Conservation (phyloP, 2,888 invertebrate genomes). For the Mactromeris polynyma region DNA sequence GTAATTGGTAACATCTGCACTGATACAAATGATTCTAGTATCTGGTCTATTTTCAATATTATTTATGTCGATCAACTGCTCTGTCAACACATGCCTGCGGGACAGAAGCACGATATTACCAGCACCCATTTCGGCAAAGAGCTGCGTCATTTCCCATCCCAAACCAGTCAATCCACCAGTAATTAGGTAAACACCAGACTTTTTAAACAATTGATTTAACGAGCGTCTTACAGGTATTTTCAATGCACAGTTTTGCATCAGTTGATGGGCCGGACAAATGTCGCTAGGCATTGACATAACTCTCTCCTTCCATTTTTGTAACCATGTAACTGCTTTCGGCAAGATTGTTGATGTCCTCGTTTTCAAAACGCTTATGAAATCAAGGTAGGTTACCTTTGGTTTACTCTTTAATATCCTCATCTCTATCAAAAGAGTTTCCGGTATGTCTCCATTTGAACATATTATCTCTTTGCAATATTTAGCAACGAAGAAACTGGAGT, state of each 20-base stretch:
- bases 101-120: conserved; percentile 72
- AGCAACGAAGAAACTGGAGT: too few species aligned
- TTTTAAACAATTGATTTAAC: neutral
- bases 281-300: neutral
- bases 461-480: conserved; percentile 12
- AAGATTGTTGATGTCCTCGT: neutral
- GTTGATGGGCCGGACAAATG: too few species aligned
- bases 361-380: neutral
- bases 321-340: too few species aligned
- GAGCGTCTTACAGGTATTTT: neutral
- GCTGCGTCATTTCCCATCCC: too few species aligned
- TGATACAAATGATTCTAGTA: too few species aligned
- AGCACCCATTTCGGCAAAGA: too few species aligned
- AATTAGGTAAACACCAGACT: conserved; percentile 71
- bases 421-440: neutral
- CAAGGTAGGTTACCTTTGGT: neutral
- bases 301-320: too few species aligned
- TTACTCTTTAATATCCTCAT: neutral
- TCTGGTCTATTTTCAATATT: conserved; percentile 47
- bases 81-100: conserved; percentile 54
- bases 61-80: conserved; percentile 59
- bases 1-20: too few species aligned
- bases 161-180: conserved; percentile 76
- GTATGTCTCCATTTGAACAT: neutral
- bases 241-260: too few species aligned